phyloP scores from a whole-genome alignment of 2,113 vertebrate genomes.

The Sphyrna mokarran region DNA sequence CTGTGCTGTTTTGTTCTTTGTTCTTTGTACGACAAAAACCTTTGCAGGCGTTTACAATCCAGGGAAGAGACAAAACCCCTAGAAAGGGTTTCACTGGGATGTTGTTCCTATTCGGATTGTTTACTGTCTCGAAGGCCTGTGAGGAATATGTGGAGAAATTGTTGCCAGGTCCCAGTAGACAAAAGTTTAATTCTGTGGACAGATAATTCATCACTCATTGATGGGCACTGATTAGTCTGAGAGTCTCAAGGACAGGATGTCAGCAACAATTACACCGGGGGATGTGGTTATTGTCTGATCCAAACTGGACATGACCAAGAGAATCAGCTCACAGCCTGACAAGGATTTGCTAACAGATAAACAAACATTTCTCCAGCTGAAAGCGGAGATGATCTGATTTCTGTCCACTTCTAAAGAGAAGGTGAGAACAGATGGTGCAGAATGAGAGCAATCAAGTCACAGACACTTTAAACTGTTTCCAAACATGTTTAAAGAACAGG shows the following conservation, averaged over 20 bases:
- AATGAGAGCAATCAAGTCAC: background rate
- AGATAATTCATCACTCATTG: background rate
- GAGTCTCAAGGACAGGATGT: background rate
- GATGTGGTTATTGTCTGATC: background rate
- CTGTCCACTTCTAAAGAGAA: background rate
- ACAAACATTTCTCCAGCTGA: background rate
- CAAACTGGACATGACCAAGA: background rate
- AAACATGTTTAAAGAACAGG: no score
- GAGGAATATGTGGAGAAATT: background rate
- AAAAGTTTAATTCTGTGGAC: background rate
- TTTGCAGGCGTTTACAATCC: no score
- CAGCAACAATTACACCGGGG: background rate
- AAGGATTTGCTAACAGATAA: background rate
- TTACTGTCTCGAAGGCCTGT: background rate
- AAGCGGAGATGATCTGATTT: background rate
- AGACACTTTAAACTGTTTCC: background rate
- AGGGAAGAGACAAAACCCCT: background rate
- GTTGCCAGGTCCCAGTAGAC: background rate
- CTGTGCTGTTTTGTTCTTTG: no score
- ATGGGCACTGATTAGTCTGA: background rate
- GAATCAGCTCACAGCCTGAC: background rate
- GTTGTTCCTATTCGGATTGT: background rate
- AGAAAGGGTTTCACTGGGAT: background rate
- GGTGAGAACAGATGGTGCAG: background rate
- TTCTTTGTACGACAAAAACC: no score